These are phyloP conservation scores for Neoitamus cyanurus DNA, from an alignment of 2,888 invertebrate species.

Conservation along the genomic window DNA sequence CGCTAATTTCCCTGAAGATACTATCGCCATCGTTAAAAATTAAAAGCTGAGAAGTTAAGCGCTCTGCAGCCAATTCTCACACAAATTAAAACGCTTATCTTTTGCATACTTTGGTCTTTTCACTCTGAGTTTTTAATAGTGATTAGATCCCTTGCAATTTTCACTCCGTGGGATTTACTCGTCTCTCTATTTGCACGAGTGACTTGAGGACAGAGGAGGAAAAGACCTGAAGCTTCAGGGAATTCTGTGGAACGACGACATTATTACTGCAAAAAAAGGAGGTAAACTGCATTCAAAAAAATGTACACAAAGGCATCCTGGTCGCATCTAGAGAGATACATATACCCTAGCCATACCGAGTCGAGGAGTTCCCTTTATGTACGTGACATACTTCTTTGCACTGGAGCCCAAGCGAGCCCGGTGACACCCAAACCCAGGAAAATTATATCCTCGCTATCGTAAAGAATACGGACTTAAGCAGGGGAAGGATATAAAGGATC, in stretches of 20 bases:
- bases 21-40: constrained; percentile 1
- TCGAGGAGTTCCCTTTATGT: background rate
- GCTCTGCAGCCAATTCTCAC: constrained; percentile 14
- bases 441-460: constrained; percentile 14
- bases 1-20: constrained; percentile 1
- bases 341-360: background rate
- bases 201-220: background rate
- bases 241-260: background rate
- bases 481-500: constrained; percentile 1
- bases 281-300: constrained; percentile 21
- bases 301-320: constrained; percentile 18
- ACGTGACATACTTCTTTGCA: constrained; percentile 22
- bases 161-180: constrained; percentile 19
- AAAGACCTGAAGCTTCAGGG: constrained; percentile 10
- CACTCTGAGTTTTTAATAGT: constrained; percentile 16
- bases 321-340: background rate
- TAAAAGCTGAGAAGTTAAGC: background rate
- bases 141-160: constrained; percentile 27
- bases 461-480: constrained; percentile 9
- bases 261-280: background rate
- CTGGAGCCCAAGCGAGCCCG: background rate
- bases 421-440: constrained; percentile 29
- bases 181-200: background rate
- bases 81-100: constrained; percentile 35
- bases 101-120: constrained; percentile 22